Evolutionary conservation across 2,113 vertebrate genomes (phyloP), one percentile per base, ranked within the genome.

Genomic region (Dromiciops gliroides): DNA sequence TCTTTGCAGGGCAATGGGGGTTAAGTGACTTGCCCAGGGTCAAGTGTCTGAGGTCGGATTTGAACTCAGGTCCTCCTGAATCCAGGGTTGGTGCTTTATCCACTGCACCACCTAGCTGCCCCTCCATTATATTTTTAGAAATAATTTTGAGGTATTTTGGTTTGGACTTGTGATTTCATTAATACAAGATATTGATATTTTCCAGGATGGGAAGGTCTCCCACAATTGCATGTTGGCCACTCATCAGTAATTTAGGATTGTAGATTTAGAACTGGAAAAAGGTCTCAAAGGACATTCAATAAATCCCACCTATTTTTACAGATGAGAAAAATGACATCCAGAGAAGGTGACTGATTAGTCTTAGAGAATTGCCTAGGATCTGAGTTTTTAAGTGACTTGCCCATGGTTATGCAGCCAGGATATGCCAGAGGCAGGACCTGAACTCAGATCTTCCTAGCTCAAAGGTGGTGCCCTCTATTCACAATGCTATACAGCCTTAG

Each of bases 281-380:
- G 51, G 52, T 53, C 52, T 53, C 23, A 53, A 53, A 67, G 31
- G 56, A 83, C 6, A 83, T 44, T 16, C 37, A 44, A 44, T 44
- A 83, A 44, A 83, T 44, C n/a, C 19, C 67, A 83, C 7, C n/a
- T 23, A 44, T 44, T 83, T 83, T 44, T 83, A 44, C 0, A 75
- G n/a, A 44, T 83, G 16, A 23, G 67, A 44, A 83, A 83, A 83
- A 83, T 44, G n/a, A 22, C 37, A 75, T 16, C 37, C 60, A 75
- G 37, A n/a, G 14, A 75, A 75, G 60, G 4, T 44, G 25, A 12
- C 93, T 95, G 50, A 92, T 49, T 95, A 56, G 67, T 92, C 95
- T 95, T 90, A 89, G 91, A 94, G 53, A 93, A 26, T 26, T 90
- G 89, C 95, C 52, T n/a, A 23, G 88, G 24, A 48, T 51, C 8